Conservation (phyloP, 2,113 vertebrate genomes). For the Bufo bufo region DNA sequence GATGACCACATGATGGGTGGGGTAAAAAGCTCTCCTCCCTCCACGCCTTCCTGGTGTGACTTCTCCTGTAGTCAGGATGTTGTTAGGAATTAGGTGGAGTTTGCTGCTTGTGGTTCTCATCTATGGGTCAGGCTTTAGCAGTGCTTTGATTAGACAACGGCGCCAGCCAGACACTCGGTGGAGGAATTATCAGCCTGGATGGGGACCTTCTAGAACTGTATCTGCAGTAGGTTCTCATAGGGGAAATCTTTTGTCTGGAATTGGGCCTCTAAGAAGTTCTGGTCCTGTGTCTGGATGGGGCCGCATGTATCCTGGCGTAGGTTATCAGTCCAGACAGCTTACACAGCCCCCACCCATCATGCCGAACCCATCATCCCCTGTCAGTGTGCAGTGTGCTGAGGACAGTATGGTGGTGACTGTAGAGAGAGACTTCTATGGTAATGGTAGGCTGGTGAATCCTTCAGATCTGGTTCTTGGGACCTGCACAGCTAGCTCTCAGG, state of each 20-base stretch:
- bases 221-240: not conserved
- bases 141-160: not conserved
- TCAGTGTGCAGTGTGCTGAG: constrained; percentile 13
- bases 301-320: not conserved
- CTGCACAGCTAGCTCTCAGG: not conserved
- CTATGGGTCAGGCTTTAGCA: not conserved
- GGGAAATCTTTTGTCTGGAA: not conserved
- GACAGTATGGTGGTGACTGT: constrained; percentile 25
- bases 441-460: constrained; percentile 21
- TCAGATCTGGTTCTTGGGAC: constrained; percentile 19
- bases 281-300: not conserved
- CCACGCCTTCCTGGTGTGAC: not conserved
- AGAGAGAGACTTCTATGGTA: constrained; percentile 15
- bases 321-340: not conserved
- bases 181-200: not conserved
- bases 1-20: not conserved
- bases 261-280: not conserved
- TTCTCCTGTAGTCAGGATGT: constrained; percentile 6
- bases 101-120: not conserved
- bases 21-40: not conserved
- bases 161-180: not conserved
- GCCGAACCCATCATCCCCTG: not conserved
- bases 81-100: not conserved
- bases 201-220: not conserved
- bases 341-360: too few species aligned